phyloP scores from a whole-genome alignment of 1,140 invertebrate genomes.

The Globodera ellingtonae region DNA sequence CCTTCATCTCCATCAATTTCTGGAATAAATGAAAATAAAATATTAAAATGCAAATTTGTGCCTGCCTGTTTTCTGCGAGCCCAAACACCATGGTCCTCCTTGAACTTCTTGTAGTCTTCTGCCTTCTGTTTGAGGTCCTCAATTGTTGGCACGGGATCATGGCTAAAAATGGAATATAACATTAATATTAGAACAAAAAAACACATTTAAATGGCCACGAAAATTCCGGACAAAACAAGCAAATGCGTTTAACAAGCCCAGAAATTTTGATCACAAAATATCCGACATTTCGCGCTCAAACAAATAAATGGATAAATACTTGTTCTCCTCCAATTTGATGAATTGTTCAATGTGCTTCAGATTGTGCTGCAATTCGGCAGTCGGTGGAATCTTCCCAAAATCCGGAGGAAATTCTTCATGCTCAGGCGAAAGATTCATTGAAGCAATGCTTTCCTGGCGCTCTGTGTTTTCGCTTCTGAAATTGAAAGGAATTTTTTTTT shows the following conservation, averaged over 20 bases:
- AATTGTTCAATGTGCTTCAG: slow-evolving; percentile 14
- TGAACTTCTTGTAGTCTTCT: slow-evolving; percentile 18
- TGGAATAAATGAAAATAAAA: background rate
- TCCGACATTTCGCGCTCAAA: no score
- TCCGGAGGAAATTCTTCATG: slow-evolving; percentile 27
- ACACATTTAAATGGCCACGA: no score
- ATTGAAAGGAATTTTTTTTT: no score
- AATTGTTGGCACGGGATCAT: slow-evolving; percentile 30
- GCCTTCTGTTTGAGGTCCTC: slow-evolving; percentile 23
- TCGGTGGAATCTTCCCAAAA: slow-evolving; percentile 20
- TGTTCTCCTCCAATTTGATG: slow-evolving; percentile 24
- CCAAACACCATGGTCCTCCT: slow-evolving; percentile 12
- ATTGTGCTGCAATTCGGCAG: background rate
- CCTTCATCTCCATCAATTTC: slow-evolving; percentile 23
- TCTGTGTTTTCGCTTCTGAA: background rate
- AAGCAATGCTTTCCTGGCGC: slow-evolving; percentile 8
- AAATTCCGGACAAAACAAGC: no score
- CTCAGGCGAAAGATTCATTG: background rate
- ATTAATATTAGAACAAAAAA: no score
- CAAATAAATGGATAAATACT: background rate
- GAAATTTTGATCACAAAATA: background rate
- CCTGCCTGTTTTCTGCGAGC: background rate
- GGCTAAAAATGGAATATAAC: slow-evolving; percentile 10
- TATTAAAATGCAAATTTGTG: background rate
- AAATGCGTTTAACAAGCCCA: background rate